Evolutionary conservation across 1,140 invertebrate genomes (phyloP).

Genomic region (Brachionus koreanus): DNA sequence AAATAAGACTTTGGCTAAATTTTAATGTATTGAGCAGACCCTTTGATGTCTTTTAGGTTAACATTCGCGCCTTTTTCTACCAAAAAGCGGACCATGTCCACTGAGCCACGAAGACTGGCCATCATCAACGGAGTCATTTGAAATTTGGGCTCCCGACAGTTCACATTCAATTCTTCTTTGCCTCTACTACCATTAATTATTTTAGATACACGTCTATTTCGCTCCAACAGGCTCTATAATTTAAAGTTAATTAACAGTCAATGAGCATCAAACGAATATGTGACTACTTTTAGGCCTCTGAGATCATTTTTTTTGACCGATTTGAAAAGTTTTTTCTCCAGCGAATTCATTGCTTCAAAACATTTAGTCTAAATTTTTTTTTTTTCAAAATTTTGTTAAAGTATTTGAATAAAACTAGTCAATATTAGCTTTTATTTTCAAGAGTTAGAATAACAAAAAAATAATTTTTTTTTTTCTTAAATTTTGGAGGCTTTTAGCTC

Average conservation of each 20-base stretch:
- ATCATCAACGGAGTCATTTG: slow-evolving; percentile 43
- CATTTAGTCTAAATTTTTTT: neutral
- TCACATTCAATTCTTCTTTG: neutral
- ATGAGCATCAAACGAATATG: neutral
- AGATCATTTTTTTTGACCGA: neutral
- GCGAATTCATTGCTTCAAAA: neutral
- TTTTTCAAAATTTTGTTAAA: neutral
- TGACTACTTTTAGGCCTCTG: neutral
- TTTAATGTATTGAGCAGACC: neutral
- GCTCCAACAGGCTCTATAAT: neutral
- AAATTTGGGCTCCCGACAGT: slow-evolving; percentile 34
- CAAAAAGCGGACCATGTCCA: slow-evolving; percentile 12
- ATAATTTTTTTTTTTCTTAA: neutral
- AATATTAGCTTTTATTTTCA: slow-evolving; percentile 10
- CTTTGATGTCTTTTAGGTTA: slow-evolving; percentile 1
- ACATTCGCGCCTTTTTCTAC: slow-evolving; percentile 13
- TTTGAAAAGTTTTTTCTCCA: slow-evolving; percentile 1
- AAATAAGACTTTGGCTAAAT: too few species aligned
- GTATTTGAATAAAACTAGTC: neutral
- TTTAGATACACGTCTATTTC: neutral
- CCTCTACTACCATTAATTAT: neutral
- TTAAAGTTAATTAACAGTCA: neutral
- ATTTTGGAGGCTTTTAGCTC: neutral
- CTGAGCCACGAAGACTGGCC: neutral
- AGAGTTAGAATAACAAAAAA: slow-evolving; percentile 9